Conservation (phyloP, 1,140 invertebrate species). For the Tetramorium parvispinum region DNA sequence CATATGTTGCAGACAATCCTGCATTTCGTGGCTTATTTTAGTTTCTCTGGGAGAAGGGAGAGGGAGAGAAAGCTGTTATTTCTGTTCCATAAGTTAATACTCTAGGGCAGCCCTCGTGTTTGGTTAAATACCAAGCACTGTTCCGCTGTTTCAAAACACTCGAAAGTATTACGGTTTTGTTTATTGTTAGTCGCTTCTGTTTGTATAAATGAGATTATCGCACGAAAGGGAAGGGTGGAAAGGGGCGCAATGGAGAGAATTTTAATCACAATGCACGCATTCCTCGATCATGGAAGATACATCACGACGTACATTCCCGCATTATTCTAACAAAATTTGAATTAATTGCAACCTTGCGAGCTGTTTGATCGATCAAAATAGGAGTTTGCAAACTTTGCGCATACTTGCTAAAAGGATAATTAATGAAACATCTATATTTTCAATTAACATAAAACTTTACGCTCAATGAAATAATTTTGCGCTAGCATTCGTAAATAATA, state of each 20-base stretch:
- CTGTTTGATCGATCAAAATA: background rate
- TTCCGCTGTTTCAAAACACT: constrained; percentile 21
- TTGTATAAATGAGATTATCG: constrained; percentile 47
- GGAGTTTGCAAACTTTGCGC: background rate
- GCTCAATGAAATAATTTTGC: background rate
- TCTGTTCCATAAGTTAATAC: constrained; percentile 78
- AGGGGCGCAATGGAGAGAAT: background rate
- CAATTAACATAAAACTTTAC: background rate
- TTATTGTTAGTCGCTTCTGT: constrained; percentile 59
- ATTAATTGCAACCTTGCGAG: background rate
- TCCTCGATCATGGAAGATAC: background rate
- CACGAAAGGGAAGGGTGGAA: background rate
- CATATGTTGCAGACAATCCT: constrained; percentile 62
- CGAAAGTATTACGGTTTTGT: constrained; percentile 69
- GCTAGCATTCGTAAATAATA: background rate
- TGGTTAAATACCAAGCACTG: constrained; percentile 30
- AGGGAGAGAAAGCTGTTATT: constrained; percentile 72
- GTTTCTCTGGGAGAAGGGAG: constrained; percentile 48
- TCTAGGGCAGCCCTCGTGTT: constrained; percentile 33
- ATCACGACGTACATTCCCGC: background rate
- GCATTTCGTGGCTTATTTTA: constrained; percentile 75
- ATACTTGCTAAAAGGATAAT: background rate
- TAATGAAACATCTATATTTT: constrained; percentile 2
- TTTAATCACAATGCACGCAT: background rate
- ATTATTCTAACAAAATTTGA: background rate